Conservation (phyloP, 2,888 invertebrate species). For the Eugnorisma glareosa region DNA sequence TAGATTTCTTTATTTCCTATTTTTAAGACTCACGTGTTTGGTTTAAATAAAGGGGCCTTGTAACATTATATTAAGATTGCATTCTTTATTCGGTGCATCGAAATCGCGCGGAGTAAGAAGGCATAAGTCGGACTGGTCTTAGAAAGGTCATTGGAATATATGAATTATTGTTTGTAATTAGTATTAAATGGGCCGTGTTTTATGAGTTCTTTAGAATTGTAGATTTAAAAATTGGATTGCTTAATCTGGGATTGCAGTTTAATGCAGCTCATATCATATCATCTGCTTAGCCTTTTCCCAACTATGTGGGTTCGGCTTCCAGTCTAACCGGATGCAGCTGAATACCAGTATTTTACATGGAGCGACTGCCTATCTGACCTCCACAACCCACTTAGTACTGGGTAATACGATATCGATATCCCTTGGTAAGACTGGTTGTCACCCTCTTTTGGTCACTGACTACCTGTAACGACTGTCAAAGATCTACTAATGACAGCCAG, state of each 20-base stretch:
- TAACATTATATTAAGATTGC: conserved; percentile 41
- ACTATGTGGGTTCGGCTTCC: too few species aligned
- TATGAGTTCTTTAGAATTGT: not conserved
- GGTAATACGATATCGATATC: too few species aligned
- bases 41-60: conserved; percentile 44
- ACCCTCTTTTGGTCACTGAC: too few species aligned
- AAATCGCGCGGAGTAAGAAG: conserved; percentile 50
- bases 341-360: too few species aligned
- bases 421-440: too few species aligned
- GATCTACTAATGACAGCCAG: too few species aligned
- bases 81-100: conserved; percentile 51
- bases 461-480: too few species aligned
- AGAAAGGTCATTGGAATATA: conserved; percentile 55
- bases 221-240: not conserved
- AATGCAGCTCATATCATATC: not conserved
- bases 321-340: too few species aligned
- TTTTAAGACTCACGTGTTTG: conserved; percentile 24
- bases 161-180: conserved; percentile 34
- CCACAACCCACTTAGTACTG: too few species aligned
- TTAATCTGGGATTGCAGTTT: not conserved
- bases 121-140: conserved; percentile 27
- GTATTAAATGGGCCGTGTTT: conserved; percentile 19
- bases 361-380: too few species aligned
- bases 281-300: too few species aligned
- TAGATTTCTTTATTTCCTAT: conserved; percentile 25